Evolutionary conservation across 2,888 invertebrate genomes (phyloP).

Genomic region (Cataglyphis livida): DNA sequence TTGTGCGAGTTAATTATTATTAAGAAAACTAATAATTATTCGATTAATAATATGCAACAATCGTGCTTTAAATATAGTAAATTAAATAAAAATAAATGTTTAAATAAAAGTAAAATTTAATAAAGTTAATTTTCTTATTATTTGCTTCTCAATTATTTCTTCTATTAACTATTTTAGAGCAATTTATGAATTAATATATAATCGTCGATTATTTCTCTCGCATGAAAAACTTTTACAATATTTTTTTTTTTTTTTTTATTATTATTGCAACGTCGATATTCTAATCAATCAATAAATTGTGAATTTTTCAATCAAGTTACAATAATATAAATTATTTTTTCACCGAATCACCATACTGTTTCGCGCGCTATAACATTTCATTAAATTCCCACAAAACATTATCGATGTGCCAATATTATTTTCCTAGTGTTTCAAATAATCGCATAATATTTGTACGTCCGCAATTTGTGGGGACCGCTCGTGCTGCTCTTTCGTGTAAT

Average conservation of each 20-base stretch:
- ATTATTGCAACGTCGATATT: background rate
- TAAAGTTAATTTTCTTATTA: background rate
- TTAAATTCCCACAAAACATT: slow-evolving; percentile 27
- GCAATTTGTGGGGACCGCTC: slow-evolving; percentile 38
- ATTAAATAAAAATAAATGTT: too few relatives aligned
- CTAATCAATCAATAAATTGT: background rate
- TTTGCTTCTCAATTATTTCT: background rate
- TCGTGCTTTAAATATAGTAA: background rate
- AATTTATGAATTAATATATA: slow-evolving; percentile 16
- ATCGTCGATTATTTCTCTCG: background rate
- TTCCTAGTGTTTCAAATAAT: slow-evolving; percentile 42
- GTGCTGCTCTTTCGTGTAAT: slow-evolving; percentile 62
- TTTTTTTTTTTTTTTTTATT: background rate
- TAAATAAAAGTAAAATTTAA: too few relatives aligned
- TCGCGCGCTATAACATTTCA: background rate
- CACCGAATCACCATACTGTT: background rate
- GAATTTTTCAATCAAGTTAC: slow-evolving; percentile 21
- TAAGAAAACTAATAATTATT: background rate
- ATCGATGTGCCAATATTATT: background rate
- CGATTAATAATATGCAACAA: background rate
- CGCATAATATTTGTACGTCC: slow-evolving; percentile 54
- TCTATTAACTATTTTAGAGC: background rate
- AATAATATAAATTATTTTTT: slow-evolving; percentile 9
- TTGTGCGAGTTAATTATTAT: background rate
- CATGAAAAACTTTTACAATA: background rate